phyloP scores from a whole-genome alignment of 2,113 vertebrate genomes.

The Epinephelus fuscoguttatus region DNA sequence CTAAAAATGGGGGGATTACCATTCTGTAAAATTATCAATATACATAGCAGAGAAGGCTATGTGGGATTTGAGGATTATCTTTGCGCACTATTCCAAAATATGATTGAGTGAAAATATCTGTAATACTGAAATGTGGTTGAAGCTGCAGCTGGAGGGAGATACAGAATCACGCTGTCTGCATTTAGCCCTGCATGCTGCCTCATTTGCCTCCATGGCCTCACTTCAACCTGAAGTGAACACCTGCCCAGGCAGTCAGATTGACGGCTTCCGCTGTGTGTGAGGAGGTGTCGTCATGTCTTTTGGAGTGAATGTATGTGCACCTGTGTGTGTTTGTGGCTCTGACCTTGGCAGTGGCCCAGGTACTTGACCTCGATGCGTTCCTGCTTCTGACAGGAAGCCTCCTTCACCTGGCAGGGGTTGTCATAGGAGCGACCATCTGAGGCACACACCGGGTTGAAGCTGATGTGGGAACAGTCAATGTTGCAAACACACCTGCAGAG shows the following conservation, averaged over 20 bases:
- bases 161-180: not conserved
- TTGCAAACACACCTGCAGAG: slow-evolving; percentile 97
- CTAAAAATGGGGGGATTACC: slow-evolving; percentile 53
- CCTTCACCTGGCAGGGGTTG: slow-evolving; percentile 99
- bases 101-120: slow-evolving; percentile 53
- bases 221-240: slow-evolving; percentile 41
- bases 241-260: slow-evolving; percentile 32
- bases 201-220: slow-evolving; percentile 31
- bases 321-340: slow-evolving; percentile 55
- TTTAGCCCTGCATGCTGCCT: slow-evolving; percentile 49
- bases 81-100: slow-evolving; percentile 27
- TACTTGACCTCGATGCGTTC: slow-evolving; percentile 99
- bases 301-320: not conserved
- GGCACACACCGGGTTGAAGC: slow-evolving; percentile 99
- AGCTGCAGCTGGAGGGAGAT: slow-evolving; percentile 30
- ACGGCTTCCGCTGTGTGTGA: slow-evolving; percentile 17
- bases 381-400: slow-evolving; percentile 99
- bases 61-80: slow-evolving; percentile 61
- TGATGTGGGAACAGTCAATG: slow-evolving; percentile 99
- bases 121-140: slow-evolving; percentile 38
- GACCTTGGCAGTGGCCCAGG: slow-evolving; percentile 99
- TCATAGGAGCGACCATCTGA: slow-evolving; percentile 99
- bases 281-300: not conserved
- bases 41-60: slow-evolving; percentile 19
- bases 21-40: slow-evolving; percentile 54